Evolutionary conservation across 2,797 vertebrate genomes (phyloP).

Genomic region (Brachymystax lenok): DNA sequence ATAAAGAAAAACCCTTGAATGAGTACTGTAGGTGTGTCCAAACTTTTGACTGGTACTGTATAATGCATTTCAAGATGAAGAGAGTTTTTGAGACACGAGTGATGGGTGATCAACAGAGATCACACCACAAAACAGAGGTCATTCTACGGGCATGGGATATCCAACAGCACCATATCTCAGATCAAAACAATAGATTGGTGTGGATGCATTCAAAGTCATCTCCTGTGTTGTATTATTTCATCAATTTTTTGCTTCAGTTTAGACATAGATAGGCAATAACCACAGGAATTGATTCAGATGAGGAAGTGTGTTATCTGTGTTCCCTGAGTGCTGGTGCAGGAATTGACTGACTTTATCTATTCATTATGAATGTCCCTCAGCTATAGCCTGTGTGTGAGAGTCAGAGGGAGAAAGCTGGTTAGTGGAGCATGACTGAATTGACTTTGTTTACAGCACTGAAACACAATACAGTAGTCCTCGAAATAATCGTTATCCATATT

Average conservation of each 20-base stretch:
- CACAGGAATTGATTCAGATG: background rate
- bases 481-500: background rate
- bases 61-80: background rate
- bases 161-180: background rate
- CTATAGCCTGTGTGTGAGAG: background rate
- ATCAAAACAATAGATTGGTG: background rate
- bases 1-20: no score
- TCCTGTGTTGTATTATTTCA: background rate
- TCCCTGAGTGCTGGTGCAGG: background rate
- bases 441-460: background rate
- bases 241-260: background rate
- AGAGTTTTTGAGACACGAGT: background rate
- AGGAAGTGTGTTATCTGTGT: background rate
- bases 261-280: background rate
- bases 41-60: background rate
- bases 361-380: constrained; percentile 8
- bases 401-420: background rate
- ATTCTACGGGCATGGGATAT: background rate
- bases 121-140: background rate
- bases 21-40: no score
- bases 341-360: background rate
- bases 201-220: background rate
- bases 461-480: background rate
- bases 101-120: background rate
- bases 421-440: background rate